phyloP scores from a whole-genome alignment of 2,113 vertebrate species.

The Trematocara zebra region DNA sequence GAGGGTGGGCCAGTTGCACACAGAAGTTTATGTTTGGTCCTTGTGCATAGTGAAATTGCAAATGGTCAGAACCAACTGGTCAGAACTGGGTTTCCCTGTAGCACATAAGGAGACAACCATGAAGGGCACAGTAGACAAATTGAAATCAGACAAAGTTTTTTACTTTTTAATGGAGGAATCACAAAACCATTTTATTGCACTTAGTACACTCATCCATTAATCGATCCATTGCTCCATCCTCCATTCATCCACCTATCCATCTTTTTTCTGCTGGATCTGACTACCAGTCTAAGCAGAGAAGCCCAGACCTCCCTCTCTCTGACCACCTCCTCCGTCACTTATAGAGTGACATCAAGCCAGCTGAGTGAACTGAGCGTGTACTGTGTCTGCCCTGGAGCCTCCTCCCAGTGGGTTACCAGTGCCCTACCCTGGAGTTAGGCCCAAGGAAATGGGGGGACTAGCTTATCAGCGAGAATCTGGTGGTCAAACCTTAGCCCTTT shows the following conservation, averaged over 20 bases:
- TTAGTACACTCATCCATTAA: background rate
- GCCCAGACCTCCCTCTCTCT: background rate
- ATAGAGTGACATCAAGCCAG: background rate
- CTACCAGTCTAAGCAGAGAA: background rate
- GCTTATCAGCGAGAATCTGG: background rate
- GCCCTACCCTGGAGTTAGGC: background rate
- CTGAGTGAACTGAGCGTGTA: background rate
- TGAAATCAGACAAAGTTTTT: background rate
- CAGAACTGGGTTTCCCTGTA: background rate
- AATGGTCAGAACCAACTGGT: background rate
- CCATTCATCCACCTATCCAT: background rate
- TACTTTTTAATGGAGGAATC: background rate
- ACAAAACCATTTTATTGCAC: background rate
- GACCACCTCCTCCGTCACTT: background rate
- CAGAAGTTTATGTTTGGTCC: background rate
- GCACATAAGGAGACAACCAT: background rate
- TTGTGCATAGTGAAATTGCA: background rate
- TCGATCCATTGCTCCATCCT: background rate
- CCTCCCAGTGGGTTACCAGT: background rate
- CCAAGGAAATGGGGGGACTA: background rate
- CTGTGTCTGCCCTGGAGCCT: background rate
- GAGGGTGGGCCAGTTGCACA: background rate
- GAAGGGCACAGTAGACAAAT: background rate
- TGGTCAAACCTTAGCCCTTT: background rate
- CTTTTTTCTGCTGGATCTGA: background rate